These are phyloP conservation scores for Anguilla obscura DNA, from an alignment of 2,797 vertebrate species.

Conservation along the genomic window DNA sequence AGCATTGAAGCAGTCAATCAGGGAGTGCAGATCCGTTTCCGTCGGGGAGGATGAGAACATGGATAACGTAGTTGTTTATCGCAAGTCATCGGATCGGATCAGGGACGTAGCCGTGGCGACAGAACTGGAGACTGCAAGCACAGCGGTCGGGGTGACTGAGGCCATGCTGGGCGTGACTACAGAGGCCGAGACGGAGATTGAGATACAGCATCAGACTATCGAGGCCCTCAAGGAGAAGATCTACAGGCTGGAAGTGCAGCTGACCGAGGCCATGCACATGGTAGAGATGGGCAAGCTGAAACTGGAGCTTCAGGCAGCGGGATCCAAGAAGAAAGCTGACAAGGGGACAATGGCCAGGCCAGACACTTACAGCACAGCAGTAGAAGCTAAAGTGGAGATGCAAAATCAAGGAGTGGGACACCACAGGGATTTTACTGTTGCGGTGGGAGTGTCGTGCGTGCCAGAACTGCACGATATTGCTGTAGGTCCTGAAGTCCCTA, in stretches of 20 bases:
- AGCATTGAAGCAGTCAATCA: slow-evolving; percentile 47
- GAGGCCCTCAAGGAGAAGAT: slow-evolving; percentile 93
- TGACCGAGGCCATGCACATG: slow-evolving; percentile 89
- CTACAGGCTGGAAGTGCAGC: slow-evolving; percentile 89
- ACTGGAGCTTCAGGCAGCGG: slow-evolving; percentile 88
- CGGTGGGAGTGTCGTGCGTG: slow-evolving; percentile 73
- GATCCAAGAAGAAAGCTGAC: slow-evolving; percentile 85
- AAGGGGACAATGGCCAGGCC: slow-evolving; percentile 83
- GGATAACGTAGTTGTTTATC: slow-evolving; percentile 73
- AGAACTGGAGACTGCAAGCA: slow-evolving; percentile 68
- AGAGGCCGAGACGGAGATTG: slow-evolving; percentile 87
- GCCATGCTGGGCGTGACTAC: slow-evolving; percentile 86
- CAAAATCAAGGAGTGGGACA: slow-evolving; percentile 82
- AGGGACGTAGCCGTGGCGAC: slow-evolving; percentile 76
- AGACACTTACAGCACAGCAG: slow-evolving; percentile 72
- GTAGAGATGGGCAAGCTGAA: slow-evolving; percentile 97
- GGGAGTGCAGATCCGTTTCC: slow-evolving; percentile 73
- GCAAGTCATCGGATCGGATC: slow-evolving; percentile 50
- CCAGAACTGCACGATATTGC: slow-evolving; percentile 60
- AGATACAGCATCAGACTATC: slow-evolving; percentile 93
- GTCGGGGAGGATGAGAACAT: slow-evolving; percentile 83
- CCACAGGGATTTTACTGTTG: slow-evolving; percentile 66
- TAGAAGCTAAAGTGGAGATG: slow-evolving; percentile 78
- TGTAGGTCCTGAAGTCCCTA: slow-evolving; percentile 78
- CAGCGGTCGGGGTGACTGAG: slow-evolving; percentile 82